These are phyloP conservation scores for Tyria jacobaeae DNA, from an alignment of 2,888 invertebrate species.

Conservation along the genomic window DNA sequence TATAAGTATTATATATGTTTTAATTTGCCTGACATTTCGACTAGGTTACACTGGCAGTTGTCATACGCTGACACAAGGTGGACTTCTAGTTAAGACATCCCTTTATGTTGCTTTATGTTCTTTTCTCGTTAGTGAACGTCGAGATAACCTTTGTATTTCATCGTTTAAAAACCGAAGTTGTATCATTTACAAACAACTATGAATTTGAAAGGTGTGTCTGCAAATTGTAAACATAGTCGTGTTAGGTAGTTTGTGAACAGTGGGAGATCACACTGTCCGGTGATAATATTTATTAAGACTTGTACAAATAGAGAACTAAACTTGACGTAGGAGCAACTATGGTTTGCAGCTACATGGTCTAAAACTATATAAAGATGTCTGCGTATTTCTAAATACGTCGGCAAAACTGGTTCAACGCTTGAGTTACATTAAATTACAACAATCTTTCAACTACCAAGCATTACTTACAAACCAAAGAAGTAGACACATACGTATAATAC, in stretches of 20 bases:
- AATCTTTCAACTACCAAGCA: constrained; percentile 6
- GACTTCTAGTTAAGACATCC: not conserved
- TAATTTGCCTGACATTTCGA: too few species aligned
- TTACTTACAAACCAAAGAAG: constrained; percentile 9
- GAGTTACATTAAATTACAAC: not conserved
- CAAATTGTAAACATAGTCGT: not conserved
- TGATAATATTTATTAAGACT: too few species aligned
- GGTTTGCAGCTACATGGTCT: not conserved
- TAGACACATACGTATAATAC: constrained; percentile 20
- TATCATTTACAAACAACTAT: too few species aligned
- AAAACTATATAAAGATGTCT: not conserved
- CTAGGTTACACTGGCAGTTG: too few species aligned
- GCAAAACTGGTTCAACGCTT: not conserved
- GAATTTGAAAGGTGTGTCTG: too few species aligned
- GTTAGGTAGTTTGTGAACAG: not conserved
- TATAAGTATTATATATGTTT: too few species aligned
- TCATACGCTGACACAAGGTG: too few species aligned
- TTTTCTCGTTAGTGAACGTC: too few species aligned
- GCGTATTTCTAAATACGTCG: not conserved
- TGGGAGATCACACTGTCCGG: too few species aligned
- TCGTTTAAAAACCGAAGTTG: not conserved
- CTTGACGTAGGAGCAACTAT: not conserved
- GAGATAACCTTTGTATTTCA: not conserved
- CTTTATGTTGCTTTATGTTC: not conserved
- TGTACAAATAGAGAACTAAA: not conserved